Base-by-base conservation (phyloP, 2,888 invertebrate genomes). In the Onchidella celtica region DNA sequence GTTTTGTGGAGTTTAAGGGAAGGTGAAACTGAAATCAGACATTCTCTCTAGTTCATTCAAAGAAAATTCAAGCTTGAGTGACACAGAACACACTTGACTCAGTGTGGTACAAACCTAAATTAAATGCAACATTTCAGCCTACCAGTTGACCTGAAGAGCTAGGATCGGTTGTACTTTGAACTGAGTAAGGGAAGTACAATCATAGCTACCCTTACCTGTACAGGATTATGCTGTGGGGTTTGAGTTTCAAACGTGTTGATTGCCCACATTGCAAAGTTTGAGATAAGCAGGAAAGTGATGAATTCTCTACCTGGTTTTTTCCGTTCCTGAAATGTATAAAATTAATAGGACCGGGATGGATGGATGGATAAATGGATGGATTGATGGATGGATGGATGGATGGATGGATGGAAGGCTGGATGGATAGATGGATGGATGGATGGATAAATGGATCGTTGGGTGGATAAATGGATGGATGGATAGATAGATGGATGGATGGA, bases 211-310 rank as follows among this genome's bases (percentile, higher is more conserved):
- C 34, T 34, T 73, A 78, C 78, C 93, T 98, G 98, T 65, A 97
- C 96, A 86, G 98, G 98, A 94, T 98, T 97, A 87, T 97, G 97
- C 90, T 96, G 96, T 84, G 98, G 97, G 94, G 98, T 97, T 94
- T 97, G 97, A 87, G 97, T 97, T 94, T 98, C 98, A 92, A 98
- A 97, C 59, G 98, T 98, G 94, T 98, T 97, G 91, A 98, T 97
- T 87, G 97, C 96, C 96, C 98, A 98, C 97, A 98, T 97, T 89
- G 98, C 97, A 89, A 98, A 96, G 94, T 98, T 98, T 94, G 97
- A 97, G 92, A 98, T 97, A 84, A 98, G 95, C 85, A 98, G 95
- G 95, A 98, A 98, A 84, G 98, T 98, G 86, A 99, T 97, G 82
- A 98, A 96, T 93, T 98, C 98, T 83, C 98, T 96, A 0, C 98